phyloP scores from a whole-genome alignment of 2,113 vertebrate species.

The Crypturellus undulatus region DNA sequence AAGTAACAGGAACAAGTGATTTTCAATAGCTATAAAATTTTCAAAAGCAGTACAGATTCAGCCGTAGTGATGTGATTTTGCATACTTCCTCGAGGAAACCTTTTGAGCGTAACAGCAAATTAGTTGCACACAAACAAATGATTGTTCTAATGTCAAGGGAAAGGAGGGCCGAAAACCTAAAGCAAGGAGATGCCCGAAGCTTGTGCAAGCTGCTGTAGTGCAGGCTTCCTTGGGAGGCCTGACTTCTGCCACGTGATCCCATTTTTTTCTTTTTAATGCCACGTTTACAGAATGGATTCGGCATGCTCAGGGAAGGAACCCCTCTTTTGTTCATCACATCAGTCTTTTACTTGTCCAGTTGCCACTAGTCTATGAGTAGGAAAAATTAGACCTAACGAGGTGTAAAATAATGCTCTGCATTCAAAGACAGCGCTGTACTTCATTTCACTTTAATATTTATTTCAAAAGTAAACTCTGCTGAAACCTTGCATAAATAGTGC shows the following conservation, averaged over 20 bases:
- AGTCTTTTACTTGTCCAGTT: slow-evolving; percentile 10
- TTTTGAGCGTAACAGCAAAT: slow-evolving; percentile 7
- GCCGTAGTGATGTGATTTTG: background rate
- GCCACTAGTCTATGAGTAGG: slow-evolving; percentile 2
- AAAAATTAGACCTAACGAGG: slow-evolving; percentile 45
- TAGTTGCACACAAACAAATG: background rate
- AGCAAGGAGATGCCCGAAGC: slow-evolving; percentile 9
- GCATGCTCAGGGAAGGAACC: background rate
- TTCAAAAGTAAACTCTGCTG: slow-evolving; percentile 48
- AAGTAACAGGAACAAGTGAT: background rate
- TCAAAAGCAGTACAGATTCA: slow-evolving; percentile 25
- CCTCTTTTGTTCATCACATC: slow-evolving; percentile 22
- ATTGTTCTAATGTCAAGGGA: background rate
- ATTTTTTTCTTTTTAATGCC: slow-evolving; percentile 7
- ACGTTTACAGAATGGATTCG: slow-evolving; percentile 40
- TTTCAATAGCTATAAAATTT: slow-evolving; percentile 38
- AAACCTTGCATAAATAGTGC: slow-evolving; percentile 13
- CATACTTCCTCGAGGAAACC: slow-evolving; percentile 11
- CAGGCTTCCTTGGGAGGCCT: slow-evolving; percentile 24
- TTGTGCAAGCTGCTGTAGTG: background rate
- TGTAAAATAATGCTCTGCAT: slow-evolving; percentile 40
- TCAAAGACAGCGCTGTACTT: background rate
- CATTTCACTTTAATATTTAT: slow-evolving; percentile 41
- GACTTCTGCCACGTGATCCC: background rate
- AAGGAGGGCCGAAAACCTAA: slow-evolving; percentile 19